Percentiles rank a stretch among this genome's conserved stretches.
phyloP scores from a whole-genome alignment of 2,113 vertebrate genomes.

The Strix uralensis region DNA sequence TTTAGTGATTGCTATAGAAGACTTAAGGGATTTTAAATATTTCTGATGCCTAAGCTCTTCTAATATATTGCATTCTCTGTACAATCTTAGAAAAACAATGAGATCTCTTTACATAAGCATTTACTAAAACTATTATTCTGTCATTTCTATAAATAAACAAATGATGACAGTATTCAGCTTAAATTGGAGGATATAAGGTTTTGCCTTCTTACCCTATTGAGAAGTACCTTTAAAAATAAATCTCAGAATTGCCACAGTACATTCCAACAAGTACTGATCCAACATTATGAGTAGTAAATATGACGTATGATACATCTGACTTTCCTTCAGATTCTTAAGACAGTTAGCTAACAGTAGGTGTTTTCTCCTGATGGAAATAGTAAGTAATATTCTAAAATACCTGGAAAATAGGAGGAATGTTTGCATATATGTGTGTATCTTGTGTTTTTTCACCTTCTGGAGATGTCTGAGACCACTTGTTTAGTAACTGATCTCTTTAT shows the following conservation, averaged over 20 bases:
- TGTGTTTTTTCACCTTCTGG: neutral
- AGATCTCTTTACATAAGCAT: neutral
- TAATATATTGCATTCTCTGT: neutral
- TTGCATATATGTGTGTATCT: neutral
- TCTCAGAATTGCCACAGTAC: neutral
- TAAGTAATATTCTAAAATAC: neutral
- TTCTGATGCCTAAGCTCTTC: neutral
- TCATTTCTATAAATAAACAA: neutral
- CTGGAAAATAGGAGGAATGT: neutral
- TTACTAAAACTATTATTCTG: neutral
- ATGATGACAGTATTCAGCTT: neutral
- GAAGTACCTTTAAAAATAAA: neutral
- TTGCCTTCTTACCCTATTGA: neutral
- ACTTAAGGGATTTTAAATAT: conserved; percentile 18
- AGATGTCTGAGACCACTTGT: neutral
- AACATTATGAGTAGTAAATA: neutral
- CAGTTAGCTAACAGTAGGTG: neutral
- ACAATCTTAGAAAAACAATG: neutral
- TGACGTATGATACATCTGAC: neutral
- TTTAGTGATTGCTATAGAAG: conserved; percentile 1
- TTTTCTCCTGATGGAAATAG: neutral
- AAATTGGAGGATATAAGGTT: neutral
- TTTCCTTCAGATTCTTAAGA: neutral
- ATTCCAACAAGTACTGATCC: neutral
- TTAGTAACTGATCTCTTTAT: neutral